Evolutionary conservation across 1,140 invertebrate genomes (phyloP), one percentile per base, ranked within the genome.

Genomic region (Solenopsis invicta): DNA sequence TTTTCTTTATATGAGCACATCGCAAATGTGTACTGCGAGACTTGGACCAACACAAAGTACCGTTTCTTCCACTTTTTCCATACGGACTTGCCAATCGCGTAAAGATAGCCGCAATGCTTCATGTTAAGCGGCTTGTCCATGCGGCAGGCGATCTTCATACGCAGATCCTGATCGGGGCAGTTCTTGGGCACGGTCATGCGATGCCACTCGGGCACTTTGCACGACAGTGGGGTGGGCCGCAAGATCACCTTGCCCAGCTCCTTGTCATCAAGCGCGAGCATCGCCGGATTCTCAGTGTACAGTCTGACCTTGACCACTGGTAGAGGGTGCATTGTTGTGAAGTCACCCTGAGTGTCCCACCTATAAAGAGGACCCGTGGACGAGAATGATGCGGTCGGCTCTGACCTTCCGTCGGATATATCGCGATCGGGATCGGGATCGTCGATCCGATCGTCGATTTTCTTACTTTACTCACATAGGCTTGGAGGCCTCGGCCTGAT

Each of bases 11-110:
- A 99, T 93, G 98, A 99, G 96, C 99, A 99, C 97, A 99, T 99
- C 41, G 99, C 99, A 96, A 99, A 99, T 50, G 99, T 99, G 95
- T 99, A 99, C 96, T 99, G 99, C 59, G 99, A 99, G 21, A 99
- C 99, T 97, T 99, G 99, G 59, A 99, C 99, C 75, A 99, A 96
- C 85, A 99, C 99, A 96, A 99, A 99, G 95, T 99, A 99, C 85
- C 99, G 96, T 93, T 98, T 98, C 95, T 99, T 99, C 99, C 99
- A 99, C 94, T 99, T 99, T 94, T 99, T 99, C 99, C 99, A 99
- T 0, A 99, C 98, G 84, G 97, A 98, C 96, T 99, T 99, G 37
- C 99, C 99, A 91, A 99, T 96, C 9, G 98, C 98, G 95, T 98
- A 99, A 34, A 99, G 96, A 94, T 99, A 98, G 16, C 98, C 99